Base-by-base conservation (phyloP, 2,888 invertebrate species). In the Matsumyia berberina region DNA sequence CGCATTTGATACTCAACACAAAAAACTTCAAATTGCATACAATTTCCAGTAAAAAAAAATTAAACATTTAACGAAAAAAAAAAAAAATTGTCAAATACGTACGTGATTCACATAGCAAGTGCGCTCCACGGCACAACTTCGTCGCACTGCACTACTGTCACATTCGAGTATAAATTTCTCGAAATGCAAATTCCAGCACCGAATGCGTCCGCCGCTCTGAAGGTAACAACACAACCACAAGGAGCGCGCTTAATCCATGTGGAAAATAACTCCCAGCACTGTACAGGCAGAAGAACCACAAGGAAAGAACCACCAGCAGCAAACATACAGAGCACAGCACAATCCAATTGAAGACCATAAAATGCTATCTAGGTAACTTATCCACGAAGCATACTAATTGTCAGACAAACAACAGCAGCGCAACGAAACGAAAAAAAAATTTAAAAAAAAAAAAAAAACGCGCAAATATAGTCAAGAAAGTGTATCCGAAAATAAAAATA, bases 301-400 rank as follows among this genome's bases (percentile, higher is more conserved):
- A 31, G 31, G 17, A 82, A 33, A 66, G 66, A 82, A 73, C 60
- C 60, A 49, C 29, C 39, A 46, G 5, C 39, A 46, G 5, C 46
- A 42, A 58, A 12, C 9, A 46, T 31, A 62, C n/a, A 8, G 35
- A 46, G 44, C n/a, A 12, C n/a, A 42, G 29, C 31, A 9, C 39
- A 58, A 37, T 77, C 55, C 46, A 73, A 85, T 72, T 79, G 85
- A 85, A 85, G 80, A 85, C 85, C 64, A 80, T 76, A 76, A 85
- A 85, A 79, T 80, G 69, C 80, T 85, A 85, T 85, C 85, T 85
- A 85, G 85, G 85, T 85, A 85, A 80, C 70, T 74, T 80, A 85
- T 85, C 85, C 85, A 35, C 53, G 24, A 31, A 80, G 85, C 85
- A 85, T 85, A 85, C 85, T 85, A 85, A 85, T 85, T 80, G 74